Base-by-base conservation (phyloP, 2,113 vertebrate species). In the Mastomys coucha region DNA sequence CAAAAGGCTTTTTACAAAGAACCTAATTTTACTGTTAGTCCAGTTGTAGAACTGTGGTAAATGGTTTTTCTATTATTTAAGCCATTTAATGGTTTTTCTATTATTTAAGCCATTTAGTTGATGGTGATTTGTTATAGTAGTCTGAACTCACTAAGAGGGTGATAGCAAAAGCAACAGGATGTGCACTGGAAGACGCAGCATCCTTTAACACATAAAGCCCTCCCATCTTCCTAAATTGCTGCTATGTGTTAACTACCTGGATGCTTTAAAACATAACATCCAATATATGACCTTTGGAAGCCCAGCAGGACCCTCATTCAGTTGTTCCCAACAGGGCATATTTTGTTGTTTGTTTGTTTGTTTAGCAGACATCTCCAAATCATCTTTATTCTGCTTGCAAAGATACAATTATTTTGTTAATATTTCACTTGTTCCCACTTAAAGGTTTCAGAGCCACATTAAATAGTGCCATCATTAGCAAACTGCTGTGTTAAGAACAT, bases 341-440 rank as follows among this genome's bases (percentile, higher is more conserved):
- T n/a, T n/a, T n/a, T n/a, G n/a, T n/a, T n/a, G n/a, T n/a, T n/a
- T n/a, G n/a, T n/a, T n/a, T n/a, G n/a, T n/a, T n/a, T n/a, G n/a
- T n/a, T 19, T 89, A 58, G 17, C 45, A 82, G 65, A 90, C 72
- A 91, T 69, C 93, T 98, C 97, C 90, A 63, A 98, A 97, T 97
- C 97, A 98, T 88, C 85, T 99, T 99, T 99, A 99, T 98, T 99
- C 98, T 97, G 96, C 42, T 81, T 97, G 73, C 94, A 96, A 11
- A 9, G 96, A 97, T 97, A 98, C 95, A 97, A 93, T 63, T 94
- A 96, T 6, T 91, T 94, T 26, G 76, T 92, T 95, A 97, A 92
- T 65, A 92, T 90, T 98, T 96, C 96, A 95, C 93, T 97, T 98
- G 89, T 93, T 98, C 96, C 98, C 96, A 97, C 97, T 93, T 96